Evolutionary conservation across 2,797 vertebrate species (phyloP), one percentile per base, ranked within the genome.

Genomic region (Lutjanus argentimaculatus): DNA sequence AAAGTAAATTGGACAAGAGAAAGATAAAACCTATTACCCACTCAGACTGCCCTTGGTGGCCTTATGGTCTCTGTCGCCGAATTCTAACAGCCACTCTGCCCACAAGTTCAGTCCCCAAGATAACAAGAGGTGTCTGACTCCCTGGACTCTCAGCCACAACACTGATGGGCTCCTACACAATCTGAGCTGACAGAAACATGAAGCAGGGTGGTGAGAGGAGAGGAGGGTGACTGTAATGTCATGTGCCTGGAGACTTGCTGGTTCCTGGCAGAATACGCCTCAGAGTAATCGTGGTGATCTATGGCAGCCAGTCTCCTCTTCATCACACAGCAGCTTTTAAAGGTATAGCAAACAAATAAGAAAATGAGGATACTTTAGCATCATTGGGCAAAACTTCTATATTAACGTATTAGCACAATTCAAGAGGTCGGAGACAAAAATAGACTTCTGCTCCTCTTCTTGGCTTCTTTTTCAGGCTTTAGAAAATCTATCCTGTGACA

Each of bases 111-210:
- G 70, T 68, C 72, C 82, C 77, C 69, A 4, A 66, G 86, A 89
- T 74, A 86, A 84, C 80, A 83, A 73, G 76, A 83, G 83, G 83
- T 75, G 88, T 80, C 75, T 58, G 81, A 78, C 83, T 81, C 80
- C 52, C 17, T 56, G 75, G 80, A 80, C 86, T 67, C 65, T 75
- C 84, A 63, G 78, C 83, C 76, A 56, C 68, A 48, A n/a, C 79
- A 40, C 30, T 85, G 86, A 88, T 8, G 84, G 81, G 83, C 81
- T 71, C 56, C 76, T 45, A 82, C 87, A 85, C 81, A 63, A 92
- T 87, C 55, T 15, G 69, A 75, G 83, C 72, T 91, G 91, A 91
- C 89, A 91, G 86, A 71, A 86, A 91, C 89, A 91, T 68, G 88
- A 83, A 70, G 85, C 71, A 64, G 72, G 65, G 58, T 25, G 85